Evolutionary conservation across 2,113 vertebrate species (phyloP), one percentile per base, ranked within the genome.

Genomic region (Calyptomena viridis): DNA sequence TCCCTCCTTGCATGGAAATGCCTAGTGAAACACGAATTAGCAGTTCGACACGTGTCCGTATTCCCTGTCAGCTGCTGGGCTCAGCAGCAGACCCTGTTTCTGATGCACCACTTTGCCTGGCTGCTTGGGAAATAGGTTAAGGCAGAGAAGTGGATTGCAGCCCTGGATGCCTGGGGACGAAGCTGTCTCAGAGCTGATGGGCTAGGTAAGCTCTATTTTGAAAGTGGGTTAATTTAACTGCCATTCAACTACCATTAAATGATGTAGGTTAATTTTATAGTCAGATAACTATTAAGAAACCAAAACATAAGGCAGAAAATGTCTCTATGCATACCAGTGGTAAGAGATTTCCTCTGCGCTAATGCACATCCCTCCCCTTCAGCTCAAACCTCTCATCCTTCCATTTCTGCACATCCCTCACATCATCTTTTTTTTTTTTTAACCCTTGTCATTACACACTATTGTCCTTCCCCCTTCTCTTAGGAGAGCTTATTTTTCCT

Each of bases 221-320:
- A 95, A 97, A 96, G 93, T 96, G 94, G 95, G 96, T 97, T 96
- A 96, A 96, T 96, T 94, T 90, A 94, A 72, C 92, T 94, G 95
- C 90, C 90, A 85, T 58, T 96, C 95, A 93, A 67, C 85, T 52
- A 85, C 88, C 80, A 59, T 63, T 84, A 96, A 92, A 90, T 50
- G 88, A 93, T 84, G 76, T 67, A 92, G 94, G 93, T 94, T 96
- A 97, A 96, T 96, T 94, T 93, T 81, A 86, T 75, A 96, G 92
- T 93, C 90, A 94, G 90, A 87, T 93, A 93, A 92, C 93, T 94
- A 84, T 95, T 90, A 94, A 90, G 90, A 88, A 97, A 90, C 93
- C 85, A 93, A 97, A 94, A 94, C 92, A 95, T 20, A 77, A 83
- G 84, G 94, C 90, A 96, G 94, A 85, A 95, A 95, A 97, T 62